A percentile compares a stretch with the other conserved stretches of the same genome.
Evolutionary conservation across 1,140 invertebrate species (phyloP).

Genomic region (Drosophila bocki): DNA sequence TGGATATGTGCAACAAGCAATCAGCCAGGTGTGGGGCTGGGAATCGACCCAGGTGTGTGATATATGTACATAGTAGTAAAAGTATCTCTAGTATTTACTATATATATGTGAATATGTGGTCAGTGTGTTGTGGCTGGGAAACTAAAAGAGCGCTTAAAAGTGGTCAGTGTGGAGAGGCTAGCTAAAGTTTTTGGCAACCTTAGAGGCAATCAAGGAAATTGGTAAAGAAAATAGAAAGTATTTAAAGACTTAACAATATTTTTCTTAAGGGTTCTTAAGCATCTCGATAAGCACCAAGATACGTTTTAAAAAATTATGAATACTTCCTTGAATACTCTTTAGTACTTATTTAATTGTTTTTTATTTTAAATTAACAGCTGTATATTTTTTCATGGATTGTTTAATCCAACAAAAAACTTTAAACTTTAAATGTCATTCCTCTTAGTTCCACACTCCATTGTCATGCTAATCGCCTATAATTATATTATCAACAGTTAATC

Average conservation of each 20-base stretch:
- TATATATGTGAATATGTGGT: constrained; percentile 10
- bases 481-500: no score
- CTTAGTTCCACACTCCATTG: neutral
- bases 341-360: no score
- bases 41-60: constrained; percentile 40
- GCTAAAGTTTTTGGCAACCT: constrained; percentile 1
- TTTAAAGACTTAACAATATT: no score
- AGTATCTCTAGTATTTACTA: constrained; percentile 5
- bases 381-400: no score
- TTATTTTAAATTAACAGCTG: no score
- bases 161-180: neutral
- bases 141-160: constrained; percentile 4
- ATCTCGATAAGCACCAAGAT: no score
- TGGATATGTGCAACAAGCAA: constrained; percentile 70
- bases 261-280: no score
- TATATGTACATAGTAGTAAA: neutral
- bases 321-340: no score
- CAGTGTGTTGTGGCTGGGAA: constrained; percentile 57
- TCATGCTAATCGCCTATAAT: neutral
- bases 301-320: no score
- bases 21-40: constrained; percentile 24
- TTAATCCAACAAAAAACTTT: no score
- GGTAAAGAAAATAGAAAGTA: neutral
- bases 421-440: neutral
- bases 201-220: constrained; percentile 28